These are phyloP conservation scores for Taxidea taxus DNA, from an alignment of 2,113 vertebrate species.

Conservation along the genomic window DNA sequence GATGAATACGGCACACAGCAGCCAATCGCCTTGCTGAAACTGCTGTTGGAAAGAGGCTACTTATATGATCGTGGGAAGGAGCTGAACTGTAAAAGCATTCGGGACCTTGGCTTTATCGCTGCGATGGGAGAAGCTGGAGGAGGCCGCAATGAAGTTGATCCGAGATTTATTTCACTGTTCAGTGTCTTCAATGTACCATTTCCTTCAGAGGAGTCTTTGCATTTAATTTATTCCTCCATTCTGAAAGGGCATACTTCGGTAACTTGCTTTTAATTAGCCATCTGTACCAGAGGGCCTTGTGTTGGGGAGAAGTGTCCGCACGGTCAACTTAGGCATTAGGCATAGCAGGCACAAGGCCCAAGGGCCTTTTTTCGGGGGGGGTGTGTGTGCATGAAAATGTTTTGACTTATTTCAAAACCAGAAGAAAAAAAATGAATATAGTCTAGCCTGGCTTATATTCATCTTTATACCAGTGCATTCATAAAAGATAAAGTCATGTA, in stretches of 20 bases:
- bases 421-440: not conserved
- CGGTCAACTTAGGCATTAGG: rapidly evolving
- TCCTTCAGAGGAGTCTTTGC: constrained; percentile 89
- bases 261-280: constrained; percentile 42
- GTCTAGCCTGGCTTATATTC: not conserved
- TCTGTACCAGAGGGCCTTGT: rapidly evolving
- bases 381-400: rapidly evolving
- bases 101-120: constrained; percentile 93
- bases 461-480: not conserved
- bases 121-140: constrained; percentile 98
- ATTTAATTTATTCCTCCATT: constrained; percentile 93
- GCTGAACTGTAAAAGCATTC: constrained; percentile 92
- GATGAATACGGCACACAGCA: constrained; percentile 97
- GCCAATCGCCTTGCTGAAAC: constrained; percentile 94
- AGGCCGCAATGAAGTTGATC: constrained; percentile 95
- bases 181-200: constrained; percentile 93
- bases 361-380: rapidly evolving
- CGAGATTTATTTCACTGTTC: constrained; percentile 94
- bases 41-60: constrained; percentile 92
- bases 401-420: not conserved
- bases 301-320: not conserved
- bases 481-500: not conserved
- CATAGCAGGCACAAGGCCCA: rapidly evolving
- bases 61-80: constrained; percentile 95
- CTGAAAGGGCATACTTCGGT: constrained; percentile 93